A percentile compares a stretch with the other conserved stretches of the same genome.
phyloP scores from a whole-genome alignment of 2,113 vertebrate species.

The Mormyrus lacerda region DNA sequence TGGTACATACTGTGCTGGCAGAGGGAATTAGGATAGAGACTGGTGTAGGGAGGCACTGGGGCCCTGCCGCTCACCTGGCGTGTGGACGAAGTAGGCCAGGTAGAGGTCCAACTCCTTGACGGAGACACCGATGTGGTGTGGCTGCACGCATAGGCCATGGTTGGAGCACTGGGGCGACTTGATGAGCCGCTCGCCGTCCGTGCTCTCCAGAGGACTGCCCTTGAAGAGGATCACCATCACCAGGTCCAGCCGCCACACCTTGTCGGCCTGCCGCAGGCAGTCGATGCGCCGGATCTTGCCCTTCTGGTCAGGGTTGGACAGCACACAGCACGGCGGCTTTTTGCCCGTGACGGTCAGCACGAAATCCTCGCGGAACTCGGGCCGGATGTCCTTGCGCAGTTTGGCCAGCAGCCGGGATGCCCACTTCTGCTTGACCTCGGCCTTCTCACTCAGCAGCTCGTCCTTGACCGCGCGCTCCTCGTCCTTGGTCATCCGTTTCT shows the following conservation, averaged over 20 bases:
- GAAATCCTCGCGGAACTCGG: slow-evolving; percentile 97
- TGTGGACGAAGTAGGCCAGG: slow-evolving; percentile 99
- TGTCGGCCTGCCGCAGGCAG: slow-evolving; percentile 94
- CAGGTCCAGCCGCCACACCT: slow-evolving; percentile 98
- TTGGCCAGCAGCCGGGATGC: slow-evolving; percentile 95
- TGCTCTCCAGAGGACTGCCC: slow-evolving; percentile 97
- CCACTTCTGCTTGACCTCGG: slow-evolving; percentile 98
- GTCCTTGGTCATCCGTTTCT: slow-evolving; percentile 96
- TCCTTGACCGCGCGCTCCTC: slow-evolving; percentile 95
- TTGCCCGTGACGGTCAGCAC: slow-evolving; percentile 93
- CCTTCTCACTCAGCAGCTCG: slow-evolving; percentile 89
- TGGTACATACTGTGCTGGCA: neutral
- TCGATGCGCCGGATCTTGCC: slow-evolving; percentile 97
- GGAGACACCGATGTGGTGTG: slow-evolving; percentile 96
- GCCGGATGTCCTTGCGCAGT: slow-evolving; percentile 96
- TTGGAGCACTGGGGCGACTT: slow-evolving; percentile 96
- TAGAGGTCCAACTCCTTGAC: slow-evolving; percentile 99
- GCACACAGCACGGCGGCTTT: slow-evolving; percentile 91
- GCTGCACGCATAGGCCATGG: slow-evolving; percentile 93
- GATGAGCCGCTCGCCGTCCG: slow-evolving; percentile 91
- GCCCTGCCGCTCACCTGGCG: slow-evolving; percentile 80
- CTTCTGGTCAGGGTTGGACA: slow-evolving; percentile 98
- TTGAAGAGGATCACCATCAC: slow-evolving; percentile 99
- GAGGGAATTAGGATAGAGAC: slow-evolving; percentile 2
- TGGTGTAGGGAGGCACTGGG: neutral